phyloP scores from a whole-genome alignment of 2,888 invertebrate species.

The Xiphydria camelus region DNA sequence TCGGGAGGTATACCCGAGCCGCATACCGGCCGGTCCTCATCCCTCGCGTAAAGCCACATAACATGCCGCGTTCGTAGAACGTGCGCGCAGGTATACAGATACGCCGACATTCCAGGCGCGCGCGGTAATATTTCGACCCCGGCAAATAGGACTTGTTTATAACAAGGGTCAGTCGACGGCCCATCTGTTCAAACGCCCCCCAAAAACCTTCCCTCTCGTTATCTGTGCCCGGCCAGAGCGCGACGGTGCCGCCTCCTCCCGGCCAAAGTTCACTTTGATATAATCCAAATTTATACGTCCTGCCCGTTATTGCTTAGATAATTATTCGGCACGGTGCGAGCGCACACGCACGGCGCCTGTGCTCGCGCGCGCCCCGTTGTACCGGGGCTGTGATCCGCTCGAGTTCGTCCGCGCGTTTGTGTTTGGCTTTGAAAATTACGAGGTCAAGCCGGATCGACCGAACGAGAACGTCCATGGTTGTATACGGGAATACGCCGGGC shows the following conservation, averaged over 20 bases:
- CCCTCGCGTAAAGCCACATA: too few species aligned
- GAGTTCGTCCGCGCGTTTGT: too few species aligned
- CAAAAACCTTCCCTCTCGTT: slow-evolving; percentile 26
- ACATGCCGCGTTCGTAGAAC: too few species aligned
- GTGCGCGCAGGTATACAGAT: too few species aligned
- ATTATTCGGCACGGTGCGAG: background rate
- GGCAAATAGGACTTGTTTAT: slow-evolving; percentile 21
- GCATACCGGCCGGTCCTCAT: too few species aligned
- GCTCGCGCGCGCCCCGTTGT: too few species aligned
- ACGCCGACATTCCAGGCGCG: background rate
- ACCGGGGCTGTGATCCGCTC: too few species aligned
- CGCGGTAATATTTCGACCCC: background rate
- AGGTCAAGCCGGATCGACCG: too few species aligned
- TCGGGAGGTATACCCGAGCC: too few species aligned
- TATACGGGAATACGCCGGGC: too few species aligned
- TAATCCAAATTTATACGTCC: slow-evolving; percentile 14
- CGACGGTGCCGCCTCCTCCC: slow-evolving; percentile 12
- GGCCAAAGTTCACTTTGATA: slow-evolving; percentile 14
- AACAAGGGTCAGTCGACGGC: slow-evolving; percentile 22
- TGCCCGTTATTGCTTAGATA: background rate
- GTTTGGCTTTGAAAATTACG: background rate
- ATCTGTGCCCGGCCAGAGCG: slow-evolving; percentile 23
- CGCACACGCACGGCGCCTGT: too few species aligned
- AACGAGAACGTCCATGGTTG: too few species aligned
- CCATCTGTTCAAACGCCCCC: slow-evolving; percentile 21